Evolutionary conservation across 2,888 invertebrate species (phyloP).

Genomic region (Biston stratarius): DNA sequence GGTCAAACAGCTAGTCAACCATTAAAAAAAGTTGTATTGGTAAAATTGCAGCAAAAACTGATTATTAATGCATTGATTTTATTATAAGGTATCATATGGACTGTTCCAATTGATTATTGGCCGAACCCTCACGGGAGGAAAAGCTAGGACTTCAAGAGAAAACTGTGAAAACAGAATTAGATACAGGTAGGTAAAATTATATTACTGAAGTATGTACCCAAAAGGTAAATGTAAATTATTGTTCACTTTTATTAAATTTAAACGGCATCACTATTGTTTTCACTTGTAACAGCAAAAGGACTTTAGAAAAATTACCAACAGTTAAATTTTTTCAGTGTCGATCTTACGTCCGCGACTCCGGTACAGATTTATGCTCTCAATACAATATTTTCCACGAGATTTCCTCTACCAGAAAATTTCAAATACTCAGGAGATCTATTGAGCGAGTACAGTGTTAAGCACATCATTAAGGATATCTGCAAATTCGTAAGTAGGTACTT

Average conservation of each 20-base stretch:
- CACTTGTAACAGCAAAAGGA: too few species aligned
- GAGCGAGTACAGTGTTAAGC: constrained; percentile 55
- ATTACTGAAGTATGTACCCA: too few species aligned
- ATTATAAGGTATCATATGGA: constrained; percentile 54
- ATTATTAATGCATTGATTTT: neutral
- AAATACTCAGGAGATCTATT: constrained; percentile 54
- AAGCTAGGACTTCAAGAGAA: constrained; percentile 42
- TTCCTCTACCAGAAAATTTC: constrained; percentile 65
- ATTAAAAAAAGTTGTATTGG: too few species aligned
- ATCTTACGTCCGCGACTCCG: constrained; percentile 66
- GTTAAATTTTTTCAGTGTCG: constrained; percentile 48
- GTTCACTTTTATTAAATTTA: too few species aligned
- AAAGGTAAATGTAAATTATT: too few species aligned
- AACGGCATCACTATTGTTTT: neutral
- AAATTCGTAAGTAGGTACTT: constrained; percentile 58
- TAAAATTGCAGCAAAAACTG: too few species aligned
- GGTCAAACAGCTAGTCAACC: too few species aligned
- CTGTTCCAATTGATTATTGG: constrained; percentile 55
- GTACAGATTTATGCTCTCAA: constrained; percentile 74
- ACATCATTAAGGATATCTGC: constrained; percentile 73
- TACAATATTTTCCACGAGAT: constrained; percentile 62
- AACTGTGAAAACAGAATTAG: constrained; percentile 59
- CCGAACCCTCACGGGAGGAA: constrained; percentile 48
- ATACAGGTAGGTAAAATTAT: constrained; percentile 48
- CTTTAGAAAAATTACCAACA: too few species aligned